Evolutionary conservation across 2,888 invertebrate genomes (phyloP).

Genomic region (Halictus quadricinctus): DNA sequence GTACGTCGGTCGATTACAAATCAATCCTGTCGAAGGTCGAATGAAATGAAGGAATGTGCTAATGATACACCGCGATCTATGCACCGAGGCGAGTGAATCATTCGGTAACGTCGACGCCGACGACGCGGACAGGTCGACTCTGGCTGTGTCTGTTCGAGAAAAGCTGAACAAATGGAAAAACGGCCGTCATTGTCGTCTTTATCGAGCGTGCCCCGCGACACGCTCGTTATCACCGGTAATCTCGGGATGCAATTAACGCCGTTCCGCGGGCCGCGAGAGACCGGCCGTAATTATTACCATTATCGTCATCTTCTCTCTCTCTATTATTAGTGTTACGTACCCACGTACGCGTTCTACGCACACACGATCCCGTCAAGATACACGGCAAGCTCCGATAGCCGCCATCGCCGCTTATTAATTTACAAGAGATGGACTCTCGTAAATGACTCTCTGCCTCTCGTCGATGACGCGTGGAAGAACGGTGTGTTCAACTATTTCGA

Average conservation of each 20-base stretch:
- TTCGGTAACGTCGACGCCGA: background rate
- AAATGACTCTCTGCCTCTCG: background rate
- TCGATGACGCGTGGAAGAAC: conserved; percentile 19
- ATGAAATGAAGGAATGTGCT: conserved; percentile 6
- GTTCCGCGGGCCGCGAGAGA: conserved; percentile 29
- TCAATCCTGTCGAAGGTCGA: conserved; percentile 6
- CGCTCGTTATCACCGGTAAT: conserved; percentile 38
- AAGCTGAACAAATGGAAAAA: conserved; percentile 3
- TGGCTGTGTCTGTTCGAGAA: background rate
- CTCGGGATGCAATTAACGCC: conserved; percentile 43
- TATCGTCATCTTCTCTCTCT: conserved; percentile 62
- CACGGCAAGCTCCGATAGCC: conserved; percentile 40
- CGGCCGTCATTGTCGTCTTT: conserved; percentile 25
- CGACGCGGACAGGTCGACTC: background rate
- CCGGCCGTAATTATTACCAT: conserved; percentile 58
- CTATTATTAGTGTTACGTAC: conserved; percentile 63
- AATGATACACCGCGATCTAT: conserved; percentile 4
- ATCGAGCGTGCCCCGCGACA: conserved; percentile 4
- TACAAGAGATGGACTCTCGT: background rate
- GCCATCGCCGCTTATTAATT: conserved; percentile 54
- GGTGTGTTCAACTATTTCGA: conserved; percentile 20
- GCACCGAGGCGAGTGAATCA: conserved; percentile 23
- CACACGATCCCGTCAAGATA: conserved; percentile 18
- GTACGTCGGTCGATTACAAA: conserved; percentile 8
- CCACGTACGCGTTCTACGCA: conserved; percentile 21